phyloP scores from a whole-genome alignment of 2,113 vertebrate species.

The Salvelinus sp. region DNA sequence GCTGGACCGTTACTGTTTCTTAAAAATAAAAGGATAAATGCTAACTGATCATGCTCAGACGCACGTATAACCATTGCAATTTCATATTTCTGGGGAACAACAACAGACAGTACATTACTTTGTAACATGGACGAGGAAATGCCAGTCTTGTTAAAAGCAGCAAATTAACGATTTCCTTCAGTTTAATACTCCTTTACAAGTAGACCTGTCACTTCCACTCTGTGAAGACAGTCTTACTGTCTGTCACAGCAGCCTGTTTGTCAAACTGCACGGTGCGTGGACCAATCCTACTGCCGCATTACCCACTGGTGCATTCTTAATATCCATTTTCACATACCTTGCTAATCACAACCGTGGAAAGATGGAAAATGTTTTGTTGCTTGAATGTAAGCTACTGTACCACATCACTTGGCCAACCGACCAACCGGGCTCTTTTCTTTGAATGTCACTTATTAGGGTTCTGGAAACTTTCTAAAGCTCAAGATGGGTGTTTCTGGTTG shows the following conservation, averaged over 20 bases:
- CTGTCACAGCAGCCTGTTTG: conserved; percentile 18
- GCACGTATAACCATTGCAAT: not conserved
- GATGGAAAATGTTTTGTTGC: conserved; percentile 46
- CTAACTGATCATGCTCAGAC: too few relatives aligned
- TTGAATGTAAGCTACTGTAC: conserved; percentile 8
- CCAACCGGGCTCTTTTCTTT: conserved; percentile 19
- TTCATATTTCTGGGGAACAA: not conserved
- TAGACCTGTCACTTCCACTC: not conserved
- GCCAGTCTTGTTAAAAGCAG: not conserved
- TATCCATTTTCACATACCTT: conserved; percentile 41
- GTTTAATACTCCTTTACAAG: not conserved
- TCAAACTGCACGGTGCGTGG: conserved; percentile 22
- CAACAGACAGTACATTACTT: not conserved
- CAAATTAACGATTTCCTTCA: not conserved
- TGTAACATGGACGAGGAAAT: not conserved
- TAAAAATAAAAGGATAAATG: too few relatives aligned
- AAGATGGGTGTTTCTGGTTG: not conserved
- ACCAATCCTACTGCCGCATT: conserved; percentile 19
- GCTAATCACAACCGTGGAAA: conserved; percentile 37
- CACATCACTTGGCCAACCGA: conserved; percentile 30
- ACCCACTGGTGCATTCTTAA: conserved; percentile 43
- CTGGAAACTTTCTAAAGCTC: conserved; percentile 15
- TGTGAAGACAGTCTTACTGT: not conserved
- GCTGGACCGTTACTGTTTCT: not conserved
- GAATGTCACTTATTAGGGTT: conserved; percentile 11